Evolutionary conservation across 2,888 invertebrate species (phyloP).

Genomic region (Thera obeliscata): DNA sequence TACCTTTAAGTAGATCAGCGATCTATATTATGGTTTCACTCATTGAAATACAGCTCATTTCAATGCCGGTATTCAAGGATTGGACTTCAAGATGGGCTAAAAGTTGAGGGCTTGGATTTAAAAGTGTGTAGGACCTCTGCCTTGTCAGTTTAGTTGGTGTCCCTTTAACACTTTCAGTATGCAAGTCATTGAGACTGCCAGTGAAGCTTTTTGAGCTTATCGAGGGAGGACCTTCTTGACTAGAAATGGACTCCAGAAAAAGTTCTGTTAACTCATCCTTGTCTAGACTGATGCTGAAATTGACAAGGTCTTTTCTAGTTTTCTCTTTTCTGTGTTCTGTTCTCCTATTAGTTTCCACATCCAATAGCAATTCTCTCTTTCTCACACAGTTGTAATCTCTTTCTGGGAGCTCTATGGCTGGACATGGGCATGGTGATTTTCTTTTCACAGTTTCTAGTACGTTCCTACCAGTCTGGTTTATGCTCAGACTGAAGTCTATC

Average conservation of each 20-base stretch:
- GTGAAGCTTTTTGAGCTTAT: conserved; percentile 73
- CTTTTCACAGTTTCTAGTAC: conserved; percentile 40
- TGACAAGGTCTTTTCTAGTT: conserved; percentile 40
- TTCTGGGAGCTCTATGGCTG: conserved; percentile 64
- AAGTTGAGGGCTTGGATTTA: conserved; percentile 90
- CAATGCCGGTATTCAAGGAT: conserved; percentile 74
- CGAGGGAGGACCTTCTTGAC: conserved; percentile 62
- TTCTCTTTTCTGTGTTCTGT: conserved; percentile 33
- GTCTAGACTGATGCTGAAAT: conserved; percentile 50
- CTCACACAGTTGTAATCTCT: conserved; percentile 61
- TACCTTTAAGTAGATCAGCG: no score
- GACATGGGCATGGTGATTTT: conserved; percentile 37
- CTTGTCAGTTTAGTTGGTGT: conserved; percentile 81
- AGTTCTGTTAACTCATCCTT: conserved; percentile 49
- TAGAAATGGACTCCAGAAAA: conserved; percentile 46
- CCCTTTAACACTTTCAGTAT: conserved; percentile 63
- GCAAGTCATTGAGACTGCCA: conserved; percentile 76
- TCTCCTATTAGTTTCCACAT: conserved; percentile 38
- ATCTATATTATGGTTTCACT: no score
- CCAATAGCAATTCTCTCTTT: conserved; percentile 46
- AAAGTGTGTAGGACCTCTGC: conserved; percentile 91
- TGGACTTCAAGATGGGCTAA: conserved; percentile 86
- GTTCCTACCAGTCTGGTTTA: conserved; percentile 56
- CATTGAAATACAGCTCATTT: conserved; percentile 79
- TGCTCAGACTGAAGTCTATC: conserved; percentile 65